Evolutionary conservation across 2,113 vertebrate species (phyloP).

Genomic region (Cinclus cinclus): DNA sequence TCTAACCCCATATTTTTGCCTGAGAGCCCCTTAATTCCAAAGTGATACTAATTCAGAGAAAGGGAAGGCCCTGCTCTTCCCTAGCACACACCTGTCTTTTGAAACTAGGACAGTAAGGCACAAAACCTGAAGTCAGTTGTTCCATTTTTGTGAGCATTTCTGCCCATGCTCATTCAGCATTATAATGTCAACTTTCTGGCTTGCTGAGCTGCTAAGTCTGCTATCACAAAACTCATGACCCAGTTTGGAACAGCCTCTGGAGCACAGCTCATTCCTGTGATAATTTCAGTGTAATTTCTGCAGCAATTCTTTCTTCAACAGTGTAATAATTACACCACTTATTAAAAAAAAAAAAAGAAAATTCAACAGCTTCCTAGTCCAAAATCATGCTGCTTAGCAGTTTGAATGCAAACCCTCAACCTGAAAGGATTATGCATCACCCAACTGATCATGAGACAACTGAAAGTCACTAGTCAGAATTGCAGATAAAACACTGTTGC

Average conservation of each 20-base stretch:
- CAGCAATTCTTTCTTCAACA: background rate
- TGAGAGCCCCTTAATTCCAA: too few species aligned
- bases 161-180: background rate
- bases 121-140: background rate
- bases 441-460: background rate
- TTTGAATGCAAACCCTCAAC: background rate
- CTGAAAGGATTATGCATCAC: background rate
- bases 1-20: too few species aligned
- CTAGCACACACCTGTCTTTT: too few species aligned
- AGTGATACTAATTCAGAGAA: too few species aligned
- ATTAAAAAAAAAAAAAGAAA: background rate
- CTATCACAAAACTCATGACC: background rate
- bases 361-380: background rate
- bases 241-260: background rate
- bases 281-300: background rate
- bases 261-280: background rate
- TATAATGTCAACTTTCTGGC: background rate
- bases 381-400: background rate
- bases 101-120: background rate
- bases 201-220: background rate
- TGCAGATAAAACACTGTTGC: background rate
- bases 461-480: background rate
- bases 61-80: too few species aligned
- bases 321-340: background rate
- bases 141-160: background rate